A percentile compares a stretch with the other conserved stretches of the same genome.
Conservation (phyloP, 2,797 vertebrate species). For the Neosilurus mollespiculum region DNA sequence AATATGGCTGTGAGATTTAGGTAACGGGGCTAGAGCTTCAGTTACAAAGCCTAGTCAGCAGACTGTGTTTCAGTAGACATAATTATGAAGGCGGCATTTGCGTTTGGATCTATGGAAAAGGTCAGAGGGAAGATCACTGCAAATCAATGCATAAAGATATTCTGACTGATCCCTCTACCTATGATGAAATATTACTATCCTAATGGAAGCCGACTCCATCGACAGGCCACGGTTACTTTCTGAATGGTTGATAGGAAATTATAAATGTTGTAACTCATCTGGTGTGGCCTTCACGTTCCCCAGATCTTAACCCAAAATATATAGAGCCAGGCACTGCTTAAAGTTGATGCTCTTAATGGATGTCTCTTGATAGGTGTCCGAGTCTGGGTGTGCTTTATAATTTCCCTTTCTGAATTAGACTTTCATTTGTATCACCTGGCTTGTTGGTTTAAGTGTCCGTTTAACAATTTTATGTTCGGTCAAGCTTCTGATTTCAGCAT, state of each 20-base stretch:
- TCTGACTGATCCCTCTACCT: background rate
- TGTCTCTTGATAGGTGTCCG: too few relatives aligned
- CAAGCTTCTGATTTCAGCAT: too few relatives aligned
- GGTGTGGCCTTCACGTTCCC: background rate
- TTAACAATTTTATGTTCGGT: too few relatives aligned
- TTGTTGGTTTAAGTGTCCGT: too few relatives aligned
- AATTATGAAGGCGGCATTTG: background rate
- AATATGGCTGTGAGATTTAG: background rate
- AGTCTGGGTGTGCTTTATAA: too few relatives aligned
- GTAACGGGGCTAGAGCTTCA: background rate
- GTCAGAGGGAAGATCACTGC: background rate
- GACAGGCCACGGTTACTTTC: background rate
- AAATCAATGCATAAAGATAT: background rate
- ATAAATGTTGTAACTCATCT: background rate
- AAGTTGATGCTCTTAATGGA: too few relatives aligned
- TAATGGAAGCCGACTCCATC: background rate
- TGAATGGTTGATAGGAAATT: background rate
- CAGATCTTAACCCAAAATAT: background rate
- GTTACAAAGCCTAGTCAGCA: background rate
- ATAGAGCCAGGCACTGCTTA: too few relatives aligned
- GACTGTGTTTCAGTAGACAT: background rate
- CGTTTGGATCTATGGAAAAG: background rate
- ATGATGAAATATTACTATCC: background rate
- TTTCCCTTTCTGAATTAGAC: too few relatives aligned
- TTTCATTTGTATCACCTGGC: too few relatives aligned